These are phyloP conservation scores for Achlya flavicornis DNA, from an alignment of 2,888 invertebrate genomes.

Conservation along the genomic window DNA sequence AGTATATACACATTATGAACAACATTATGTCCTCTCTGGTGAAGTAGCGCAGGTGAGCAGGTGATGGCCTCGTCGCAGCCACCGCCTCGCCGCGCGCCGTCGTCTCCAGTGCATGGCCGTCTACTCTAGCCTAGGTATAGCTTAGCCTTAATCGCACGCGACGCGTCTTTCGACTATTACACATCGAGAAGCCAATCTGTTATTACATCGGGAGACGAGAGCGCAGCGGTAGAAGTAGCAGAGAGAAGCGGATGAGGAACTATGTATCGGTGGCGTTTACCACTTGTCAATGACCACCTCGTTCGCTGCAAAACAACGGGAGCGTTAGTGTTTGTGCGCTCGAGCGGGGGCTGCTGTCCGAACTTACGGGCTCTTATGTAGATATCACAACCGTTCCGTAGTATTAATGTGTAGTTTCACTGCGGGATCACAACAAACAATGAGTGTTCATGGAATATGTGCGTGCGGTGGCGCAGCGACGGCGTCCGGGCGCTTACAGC, in stretches of 20 bases:
- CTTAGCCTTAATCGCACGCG: conserved; percentile 31
- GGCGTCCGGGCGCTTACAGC: conserved; percentile 72
- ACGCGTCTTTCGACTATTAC: conserved; percentile 44
- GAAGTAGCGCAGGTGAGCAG: conserved; percentile 63
- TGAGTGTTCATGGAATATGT: conserved; percentile 83
- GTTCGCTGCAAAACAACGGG: conserved; percentile 87
- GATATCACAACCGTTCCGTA: conserved; percentile 80
- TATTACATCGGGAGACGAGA: conserved; percentile 69
- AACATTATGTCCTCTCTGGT: conserved; percentile 75
- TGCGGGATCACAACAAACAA: conserved; percentile 84
- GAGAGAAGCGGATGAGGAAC: conserved; percentile 80
- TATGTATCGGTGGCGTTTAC: conserved; percentile 82
- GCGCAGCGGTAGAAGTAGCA: conserved; percentile 76
- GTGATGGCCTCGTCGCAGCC: conserved; percentile 40
- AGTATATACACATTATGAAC: conserved; percentile 83
- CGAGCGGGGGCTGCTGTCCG: conserved; percentile 69
- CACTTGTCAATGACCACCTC: conserved; percentile 89
- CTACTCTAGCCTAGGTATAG: conserved; percentile 32
- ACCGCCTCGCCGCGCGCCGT: conserved; percentile 31
- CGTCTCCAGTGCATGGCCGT: conserved; percentile 14
- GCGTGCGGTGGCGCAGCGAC: conserved; percentile 76
- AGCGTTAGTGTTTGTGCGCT: conserved; percentile 69
- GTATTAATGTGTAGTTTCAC: conserved; percentile 79
- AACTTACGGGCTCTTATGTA: conserved; percentile 75
- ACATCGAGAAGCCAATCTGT: conserved; percentile 64